Evolutionary conservation across 2,797 vertebrate species (phyloP).

Genomic region (Valencia hispanica): DNA sequence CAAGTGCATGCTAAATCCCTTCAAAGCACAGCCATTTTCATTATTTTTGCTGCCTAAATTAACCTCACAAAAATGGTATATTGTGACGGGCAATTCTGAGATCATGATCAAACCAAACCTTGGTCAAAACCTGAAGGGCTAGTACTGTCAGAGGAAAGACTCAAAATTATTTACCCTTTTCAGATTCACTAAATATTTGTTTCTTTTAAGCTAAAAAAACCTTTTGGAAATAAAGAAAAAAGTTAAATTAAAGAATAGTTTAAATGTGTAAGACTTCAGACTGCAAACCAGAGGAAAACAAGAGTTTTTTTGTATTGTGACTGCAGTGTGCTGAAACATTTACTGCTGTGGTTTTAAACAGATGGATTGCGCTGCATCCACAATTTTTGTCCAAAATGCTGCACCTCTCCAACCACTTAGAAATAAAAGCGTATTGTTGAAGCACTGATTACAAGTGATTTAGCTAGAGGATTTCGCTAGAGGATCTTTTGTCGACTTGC

Average conservation of each 20-base stretch:
- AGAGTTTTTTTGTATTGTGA: background rate
- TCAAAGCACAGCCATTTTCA: background rate
- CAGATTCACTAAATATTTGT: background rate
- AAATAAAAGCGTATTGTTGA: conserved; percentile 46
- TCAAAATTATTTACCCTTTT: background rate
- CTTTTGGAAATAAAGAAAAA: background rate
- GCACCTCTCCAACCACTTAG: conserved; percentile 48
- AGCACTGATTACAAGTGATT: conserved; percentile 28
- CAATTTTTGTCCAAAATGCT: conserved; percentile 20
- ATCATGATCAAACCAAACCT: background rate
- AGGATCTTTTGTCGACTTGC: background rate
- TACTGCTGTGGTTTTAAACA: conserved; percentile 35
- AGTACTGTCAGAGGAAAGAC: background rate
- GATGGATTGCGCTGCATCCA: conserved; percentile 22
- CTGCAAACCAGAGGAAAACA: background rate
- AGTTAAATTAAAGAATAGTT: background rate
- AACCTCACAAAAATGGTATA: background rate
- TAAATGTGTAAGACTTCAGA: background rate
- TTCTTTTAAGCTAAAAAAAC: too few relatives aligned
- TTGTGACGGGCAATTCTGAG: background rate
- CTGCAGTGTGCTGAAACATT: background rate
- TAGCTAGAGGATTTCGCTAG: background rate
- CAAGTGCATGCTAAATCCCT: background rate
- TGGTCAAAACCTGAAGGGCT: background rate
- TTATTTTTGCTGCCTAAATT: conserved; percentile 5